Evolutionary conservation across 2,113 vertebrate genomes (phyloP).

Genomic region (Thunnus thynnus): DNA sequence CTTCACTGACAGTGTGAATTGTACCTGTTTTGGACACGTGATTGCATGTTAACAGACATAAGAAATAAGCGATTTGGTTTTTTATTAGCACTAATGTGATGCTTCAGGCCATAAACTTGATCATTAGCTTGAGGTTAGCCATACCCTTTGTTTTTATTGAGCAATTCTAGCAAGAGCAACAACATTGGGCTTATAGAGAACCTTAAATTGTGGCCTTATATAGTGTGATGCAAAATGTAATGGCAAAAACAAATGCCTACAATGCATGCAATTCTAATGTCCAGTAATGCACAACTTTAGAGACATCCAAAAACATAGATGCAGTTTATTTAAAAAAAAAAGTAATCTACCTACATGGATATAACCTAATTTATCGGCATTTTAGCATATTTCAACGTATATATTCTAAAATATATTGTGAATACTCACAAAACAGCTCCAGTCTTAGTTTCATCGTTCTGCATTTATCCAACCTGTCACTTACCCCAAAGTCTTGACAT

Average conservation of each 20-base stretch:
- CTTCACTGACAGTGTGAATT: constrained; percentile 2
- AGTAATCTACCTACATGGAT: too few species aligned
- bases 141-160: constrained; percentile 35
- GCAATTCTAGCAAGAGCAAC: constrained; percentile 1
- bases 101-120: constrained; percentile 2
- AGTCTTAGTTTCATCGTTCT: background rate
- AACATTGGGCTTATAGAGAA: background rate
- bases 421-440: too few species aligned
- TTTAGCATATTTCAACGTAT: too few species aligned
- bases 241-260: background rate
- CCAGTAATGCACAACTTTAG: background rate
- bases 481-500: too few species aligned
- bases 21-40: background rate
- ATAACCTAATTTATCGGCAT: too few species aligned
- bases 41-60: background rate
- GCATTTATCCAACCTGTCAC: background rate
- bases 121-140: constrained; percentile 38
- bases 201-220: background rate
- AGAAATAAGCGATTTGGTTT: background rate
- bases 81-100: constrained; percentile 17
- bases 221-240: background rate
- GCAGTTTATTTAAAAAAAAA: too few species aligned
- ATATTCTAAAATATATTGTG: too few species aligned
- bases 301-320: too few species aligned
- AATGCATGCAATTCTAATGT: background rate